Conservation (phyloP, 2,113 vertebrate species). For the Rhipidura dahli region DNA sequence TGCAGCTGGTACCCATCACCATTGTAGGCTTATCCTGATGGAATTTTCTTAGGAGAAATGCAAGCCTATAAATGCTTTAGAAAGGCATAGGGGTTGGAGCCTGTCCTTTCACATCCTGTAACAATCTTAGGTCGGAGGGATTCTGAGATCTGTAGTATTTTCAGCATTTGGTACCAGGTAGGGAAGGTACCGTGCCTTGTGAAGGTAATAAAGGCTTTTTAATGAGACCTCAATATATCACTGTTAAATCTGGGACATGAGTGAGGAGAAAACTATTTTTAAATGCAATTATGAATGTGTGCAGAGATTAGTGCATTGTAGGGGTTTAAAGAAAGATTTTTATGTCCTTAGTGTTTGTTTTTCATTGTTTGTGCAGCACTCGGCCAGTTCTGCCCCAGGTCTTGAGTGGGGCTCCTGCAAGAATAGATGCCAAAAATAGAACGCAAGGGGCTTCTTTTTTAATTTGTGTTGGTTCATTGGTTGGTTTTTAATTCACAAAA, state of each 20-base stretch:
- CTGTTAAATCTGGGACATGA: constrained; percentile 33
- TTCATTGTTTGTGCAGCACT: neutral
- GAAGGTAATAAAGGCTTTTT: neutral
- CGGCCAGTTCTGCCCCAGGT: neutral
- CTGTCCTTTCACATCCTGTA: neutral
- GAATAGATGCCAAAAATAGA: neutral
- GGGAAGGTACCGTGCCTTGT: neutral
- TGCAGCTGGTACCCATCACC: neutral
- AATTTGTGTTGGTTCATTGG: neutral
- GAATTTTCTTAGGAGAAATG: neutral
- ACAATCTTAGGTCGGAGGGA: neutral
- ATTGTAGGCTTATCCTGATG: neutral
- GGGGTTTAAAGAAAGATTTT: neutral
- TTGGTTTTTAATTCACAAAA: neutral
- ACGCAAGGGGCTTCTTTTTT: neutral
- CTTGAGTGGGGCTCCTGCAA: neutral
- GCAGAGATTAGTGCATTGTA: neutral
- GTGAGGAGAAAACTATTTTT: constrained; percentile 27
- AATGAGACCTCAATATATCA: constrained; percentile 49
- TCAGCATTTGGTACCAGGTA: neutral
- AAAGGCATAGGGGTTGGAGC: neutral
- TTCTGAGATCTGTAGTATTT: neutral
- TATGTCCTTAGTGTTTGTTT: neutral
- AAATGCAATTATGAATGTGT: neutral
- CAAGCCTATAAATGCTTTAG: neutral